A percentile compares a stretch with the other conserved stretches of the same genome.
These are phyloP conservation scores for Capricornis sumatraensis DNA, from an alignment of 2,113 vertebrate genomes.

Conservation along the genomic window DNA sequence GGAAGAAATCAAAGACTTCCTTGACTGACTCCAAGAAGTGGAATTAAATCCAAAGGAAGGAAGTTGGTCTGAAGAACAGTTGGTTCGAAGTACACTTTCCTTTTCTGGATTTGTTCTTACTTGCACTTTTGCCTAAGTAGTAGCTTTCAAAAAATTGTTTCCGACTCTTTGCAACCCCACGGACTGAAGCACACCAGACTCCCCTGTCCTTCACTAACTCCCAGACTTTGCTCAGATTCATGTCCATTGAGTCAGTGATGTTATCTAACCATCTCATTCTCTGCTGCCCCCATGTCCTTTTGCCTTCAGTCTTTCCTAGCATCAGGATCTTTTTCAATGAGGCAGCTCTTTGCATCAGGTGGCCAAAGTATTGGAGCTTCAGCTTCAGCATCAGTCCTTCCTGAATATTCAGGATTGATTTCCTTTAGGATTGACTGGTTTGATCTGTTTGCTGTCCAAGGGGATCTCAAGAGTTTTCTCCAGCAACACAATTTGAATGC, in stretches of 20 bases:
- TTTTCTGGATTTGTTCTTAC: conserved; percentile 7
- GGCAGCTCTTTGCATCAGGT: background rate
- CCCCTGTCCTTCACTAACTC: background rate
- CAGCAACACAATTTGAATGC: background rate
- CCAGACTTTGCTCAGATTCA: background rate
- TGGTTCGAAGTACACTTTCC: background rate
- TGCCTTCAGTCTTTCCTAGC: background rate
- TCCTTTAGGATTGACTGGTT: background rate
- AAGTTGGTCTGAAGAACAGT: conserved; percentile 5
- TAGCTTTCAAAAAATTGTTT: background rate
- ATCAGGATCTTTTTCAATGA: background rate
- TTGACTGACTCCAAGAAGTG: background rate
- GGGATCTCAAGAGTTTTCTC: background rate
- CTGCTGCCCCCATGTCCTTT: background rate
- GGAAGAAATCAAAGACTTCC: background rate
- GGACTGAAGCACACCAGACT: background rate
- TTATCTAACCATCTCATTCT: background rate
- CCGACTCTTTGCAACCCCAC: background rate
- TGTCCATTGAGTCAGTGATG: background rate
- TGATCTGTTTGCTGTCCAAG: background rate
- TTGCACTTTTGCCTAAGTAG: background rate
- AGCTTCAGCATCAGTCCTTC: background rate
- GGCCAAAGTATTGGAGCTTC: background rate
- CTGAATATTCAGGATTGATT: background rate
- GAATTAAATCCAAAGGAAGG: background rate